phyloP scores from a whole-genome alignment of 2,888 invertebrate species.

The Patella caerulea region DNA sequence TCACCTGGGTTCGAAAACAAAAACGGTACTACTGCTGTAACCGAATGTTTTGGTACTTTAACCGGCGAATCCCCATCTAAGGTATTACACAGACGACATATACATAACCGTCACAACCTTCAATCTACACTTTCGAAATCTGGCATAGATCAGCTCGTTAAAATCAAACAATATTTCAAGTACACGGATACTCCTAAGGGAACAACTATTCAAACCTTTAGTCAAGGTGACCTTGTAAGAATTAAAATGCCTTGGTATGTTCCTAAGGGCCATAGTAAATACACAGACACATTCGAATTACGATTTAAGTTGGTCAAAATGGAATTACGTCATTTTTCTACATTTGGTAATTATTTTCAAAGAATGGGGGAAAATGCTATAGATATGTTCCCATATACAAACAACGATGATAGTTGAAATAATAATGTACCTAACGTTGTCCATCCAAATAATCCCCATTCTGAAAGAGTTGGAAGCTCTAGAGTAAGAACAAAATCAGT shows the following conservation, averaged over 20 bases:
- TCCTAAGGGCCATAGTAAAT: neutral
- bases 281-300: neutral
- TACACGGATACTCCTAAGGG: neutral
- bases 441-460: too few species aligned
- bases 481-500: too few species aligned
- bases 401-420: too few species aligned
- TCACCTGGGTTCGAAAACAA: neutral
- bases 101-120: neutral
- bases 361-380: too few species aligned
- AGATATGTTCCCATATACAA: too few species aligned
- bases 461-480: too few species aligned
- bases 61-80: neutral
- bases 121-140: too few species aligned
- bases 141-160: too few species aligned
- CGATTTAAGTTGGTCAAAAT: neutral
- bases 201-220: neutral
- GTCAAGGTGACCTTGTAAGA: neutral
- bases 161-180: neutral
- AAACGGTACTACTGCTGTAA: neutral
- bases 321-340: constrained; percentile 1
- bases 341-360: too few species aligned
- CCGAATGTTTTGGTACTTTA: neutral
- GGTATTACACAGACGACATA: neutral
- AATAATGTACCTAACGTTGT: too few species aligned
- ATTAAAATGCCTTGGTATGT: neutral